A percentile compares a stretch with the other conserved stretches of the same genome.
phyloP scores from a whole-genome alignment of 92 coral and sea anemone species.

The Nematostella vectensis region DNA sequence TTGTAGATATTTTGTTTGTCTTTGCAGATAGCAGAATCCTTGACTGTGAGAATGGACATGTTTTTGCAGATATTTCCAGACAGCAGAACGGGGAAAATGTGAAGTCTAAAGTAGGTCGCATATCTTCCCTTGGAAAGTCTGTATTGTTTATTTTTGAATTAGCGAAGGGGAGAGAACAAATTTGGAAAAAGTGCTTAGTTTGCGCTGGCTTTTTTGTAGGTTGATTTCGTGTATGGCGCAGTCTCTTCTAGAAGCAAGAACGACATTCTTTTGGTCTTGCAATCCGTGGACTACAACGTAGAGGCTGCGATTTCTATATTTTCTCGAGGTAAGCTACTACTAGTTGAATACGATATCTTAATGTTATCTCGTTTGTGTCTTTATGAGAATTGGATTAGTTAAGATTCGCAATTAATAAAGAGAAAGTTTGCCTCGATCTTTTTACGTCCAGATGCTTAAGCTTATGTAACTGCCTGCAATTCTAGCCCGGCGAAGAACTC shows the following conservation, averaged over 20 bases:
- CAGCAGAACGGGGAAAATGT: slow-evolving; percentile 40
- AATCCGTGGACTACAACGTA: slow-evolving; percentile 88
- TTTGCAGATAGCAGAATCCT: slow-evolving; percentile 43
- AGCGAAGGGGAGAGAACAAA: no score
- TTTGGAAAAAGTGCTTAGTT: no score
- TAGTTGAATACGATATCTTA: slow-evolving; percentile 3
- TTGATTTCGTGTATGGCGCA: slow-evolving; percentile 75
- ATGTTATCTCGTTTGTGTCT: slow-evolving; percentile 3
- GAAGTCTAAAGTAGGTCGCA: slow-evolving; percentile 40
- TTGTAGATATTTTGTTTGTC: slow-evolving; percentile 1
- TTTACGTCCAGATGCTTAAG: no score
- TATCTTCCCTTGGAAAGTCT: slow-evolving; percentile 11
- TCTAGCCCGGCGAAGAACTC: neutral
- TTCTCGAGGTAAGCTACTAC: slow-evolving; percentile 48
- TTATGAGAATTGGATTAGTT: slow-evolving; percentile 3
- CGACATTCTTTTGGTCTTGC: slow-evolving; percentile 79
- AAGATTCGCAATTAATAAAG: no score
- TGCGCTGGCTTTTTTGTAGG: no score
- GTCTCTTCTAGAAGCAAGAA: slow-evolving; percentile 76
- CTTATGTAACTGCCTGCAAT: no score
- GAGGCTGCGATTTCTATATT: slow-evolving; percentile 75
- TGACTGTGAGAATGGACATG: slow-evolving; percentile 55
- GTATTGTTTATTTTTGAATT: neutral
- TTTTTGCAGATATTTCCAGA: slow-evolving; percentile 56
- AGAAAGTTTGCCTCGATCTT: no score